Base-by-base conservation (phyloP, 2,797 vertebrate genomes). In the Danio kyathit region DNA sequence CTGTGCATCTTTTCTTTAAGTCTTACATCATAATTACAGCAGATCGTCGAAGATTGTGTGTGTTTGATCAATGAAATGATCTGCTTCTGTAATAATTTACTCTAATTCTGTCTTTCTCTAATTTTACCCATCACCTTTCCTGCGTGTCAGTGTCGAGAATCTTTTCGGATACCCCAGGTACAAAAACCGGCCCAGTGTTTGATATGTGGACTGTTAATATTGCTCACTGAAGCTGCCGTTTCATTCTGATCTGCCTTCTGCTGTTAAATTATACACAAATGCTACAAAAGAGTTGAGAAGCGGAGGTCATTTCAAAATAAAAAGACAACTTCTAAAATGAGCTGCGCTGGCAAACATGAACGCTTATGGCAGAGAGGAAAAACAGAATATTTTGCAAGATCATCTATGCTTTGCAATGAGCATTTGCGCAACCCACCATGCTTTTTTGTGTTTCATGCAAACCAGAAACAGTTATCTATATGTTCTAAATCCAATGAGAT, bases 111-210 rank as follows among this genome's bases (percentile, higher is more conserved):
- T 69, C 61, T 73, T 74, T 52, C 14, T 61, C 17, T 72, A 49
- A 70, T 79, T 69, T 69, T n/a, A 46, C 43, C 57, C 56, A 69
- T 63, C 75, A 61, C 82, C 87, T 78, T 89, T 71, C 91, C 81
- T 90, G 86, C 86, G 86, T 59, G 90, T 85, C 91, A 96, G 96
- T 86, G 96, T 96, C 93, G 95, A 96, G 91, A 96, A 96, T 89
- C 91, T 96, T 82, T 91, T 90, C 76, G 91, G 91, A 91, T 91
- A 92, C 88, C 92, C 95, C 46, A 86, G 90, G 84, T 85, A 90
- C 81, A 63, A 92, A 89, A 14, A 83, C 91, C 86, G 83, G 63
- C 14, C 76, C 92, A 91, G 95, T 95, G 94, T 96, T 94, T 87
- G 95, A 91, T 74, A 21, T 59, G 44, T 66, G 43, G 43, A 80